A percentile compares a stretch with the other conserved stretches of the same genome.
phyloP scores from a whole-genome alignment of 2,888 invertebrate genomes.

The Spodoptera littoralis region DNA sequence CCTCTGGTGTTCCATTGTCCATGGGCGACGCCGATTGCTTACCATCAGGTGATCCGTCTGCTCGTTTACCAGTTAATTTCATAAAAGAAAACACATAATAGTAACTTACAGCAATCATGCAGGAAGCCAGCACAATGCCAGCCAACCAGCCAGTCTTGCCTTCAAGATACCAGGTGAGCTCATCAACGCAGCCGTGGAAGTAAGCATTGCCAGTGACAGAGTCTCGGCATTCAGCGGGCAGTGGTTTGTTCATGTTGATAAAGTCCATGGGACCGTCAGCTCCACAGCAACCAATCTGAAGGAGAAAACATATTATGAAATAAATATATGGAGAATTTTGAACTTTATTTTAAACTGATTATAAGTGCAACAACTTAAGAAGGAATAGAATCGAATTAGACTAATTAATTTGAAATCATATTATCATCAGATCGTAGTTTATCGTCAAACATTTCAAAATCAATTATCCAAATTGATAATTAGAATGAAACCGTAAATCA shows the following conservation, averaged over 20 bases:
- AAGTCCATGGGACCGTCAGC: slow-evolving; percentile 96
- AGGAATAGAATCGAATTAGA: too few species aligned
- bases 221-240: slow-evolving; percentile 95
- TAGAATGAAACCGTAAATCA: not conserved
- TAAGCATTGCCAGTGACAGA: slow-evolving; percentile 96
- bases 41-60: too few species aligned
- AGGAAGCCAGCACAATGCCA: slow-evolving; percentile 93
- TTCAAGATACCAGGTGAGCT: slow-evolving; percentile 96
- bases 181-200: slow-evolving; percentile 96
- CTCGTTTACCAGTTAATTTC: too few species aligned
- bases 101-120: slow-evolving; percentile 93
- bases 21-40: too few species aligned
- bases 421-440: too few species aligned
- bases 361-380: too few species aligned
- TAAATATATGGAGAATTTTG: too few species aligned
- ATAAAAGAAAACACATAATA: too few species aligned
- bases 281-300: slow-evolving; percentile 96
- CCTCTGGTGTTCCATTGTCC: too few species aligned
- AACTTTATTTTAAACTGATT: too few species aligned
- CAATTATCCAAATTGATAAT: not conserved
- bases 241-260: slow-evolving; percentile 92
- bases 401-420: too few species aligned
- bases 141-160: slow-evolving; percentile 95
- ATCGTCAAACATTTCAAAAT: too few species aligned
- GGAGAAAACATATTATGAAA: not conserved